Evolutionary conservation across 2,113 vertebrate species (phyloP).

Genomic region (Pongo pygmaeus): DNA sequence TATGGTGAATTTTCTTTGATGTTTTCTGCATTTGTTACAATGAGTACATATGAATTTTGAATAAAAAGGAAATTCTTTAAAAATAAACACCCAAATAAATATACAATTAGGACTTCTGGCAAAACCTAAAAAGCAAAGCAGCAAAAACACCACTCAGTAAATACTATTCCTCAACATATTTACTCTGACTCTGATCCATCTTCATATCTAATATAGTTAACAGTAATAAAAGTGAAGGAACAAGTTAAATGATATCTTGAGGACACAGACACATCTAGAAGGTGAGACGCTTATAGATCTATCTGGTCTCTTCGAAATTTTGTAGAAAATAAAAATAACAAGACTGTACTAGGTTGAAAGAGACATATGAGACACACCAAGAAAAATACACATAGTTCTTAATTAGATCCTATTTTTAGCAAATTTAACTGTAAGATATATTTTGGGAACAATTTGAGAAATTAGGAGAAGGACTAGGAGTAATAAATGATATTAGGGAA

Average conservation of each 20-base stretch:
- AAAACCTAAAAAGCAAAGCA: not conserved
- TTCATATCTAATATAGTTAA: not conserved
- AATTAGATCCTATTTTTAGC: not conserved
- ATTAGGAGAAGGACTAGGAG: not conserved
- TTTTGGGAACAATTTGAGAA: not conserved
- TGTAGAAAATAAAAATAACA: not conserved
- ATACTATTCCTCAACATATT: not conserved
- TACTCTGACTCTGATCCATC: not conserved
- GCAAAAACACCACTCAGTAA: not conserved
- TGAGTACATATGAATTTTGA: not conserved
- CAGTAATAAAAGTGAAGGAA: not conserved
- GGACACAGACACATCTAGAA: not conserved
- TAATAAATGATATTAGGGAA: not conserved
- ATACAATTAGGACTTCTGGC: not conserved
- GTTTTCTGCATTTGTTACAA: not conserved
- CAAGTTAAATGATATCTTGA: not conserved
- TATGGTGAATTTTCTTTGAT: not conserved
- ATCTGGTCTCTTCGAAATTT: not conserved
- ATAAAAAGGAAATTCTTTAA: not conserved
- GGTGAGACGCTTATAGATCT: not conserved
- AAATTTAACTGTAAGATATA: not conserved
- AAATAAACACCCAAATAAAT: not conserved
- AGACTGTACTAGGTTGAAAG: not conserved
- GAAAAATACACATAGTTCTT: not conserved
- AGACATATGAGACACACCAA: not conserved